Conservation (phyloP, 2,113 vertebrate genomes). For the Corvus hawaiiensis region DNA sequence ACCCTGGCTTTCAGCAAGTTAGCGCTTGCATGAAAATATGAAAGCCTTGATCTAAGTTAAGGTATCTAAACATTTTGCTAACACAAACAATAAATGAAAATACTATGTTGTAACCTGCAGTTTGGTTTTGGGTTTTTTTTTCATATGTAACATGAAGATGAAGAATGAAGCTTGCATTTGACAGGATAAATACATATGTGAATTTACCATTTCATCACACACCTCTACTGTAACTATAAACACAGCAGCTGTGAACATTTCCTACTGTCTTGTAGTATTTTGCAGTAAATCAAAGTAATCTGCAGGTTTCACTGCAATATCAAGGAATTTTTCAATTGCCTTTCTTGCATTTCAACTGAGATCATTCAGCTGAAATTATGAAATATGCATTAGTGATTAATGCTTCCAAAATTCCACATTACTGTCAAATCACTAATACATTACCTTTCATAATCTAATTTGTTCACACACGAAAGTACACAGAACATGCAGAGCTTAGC, state of each 20-base stretch:
- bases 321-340: conserved; percentile 37
- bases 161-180: not conserved
- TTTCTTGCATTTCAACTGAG: conserved; percentile 18
- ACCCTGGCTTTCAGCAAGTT: not conserved
- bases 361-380: conserved; percentile 50
- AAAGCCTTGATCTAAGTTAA: not conserved
- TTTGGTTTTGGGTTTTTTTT: not conserved
- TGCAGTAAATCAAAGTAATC: conserved; percentile 54
- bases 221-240: not conserved
- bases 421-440: conserved; percentile 55
- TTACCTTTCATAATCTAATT: conserved; percentile 50
- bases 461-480: conserved; percentile 59
- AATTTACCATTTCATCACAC: not conserved
- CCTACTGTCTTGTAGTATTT: not conserved
- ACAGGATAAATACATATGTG: not conserved
- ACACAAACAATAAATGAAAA: not conserved
- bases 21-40: not conserved
- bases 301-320: conserved; percentile 37
- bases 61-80: not conserved
- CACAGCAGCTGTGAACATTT: not conserved
- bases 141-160: not conserved
- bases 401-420: conserved; percentile 45
- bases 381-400: conserved; percentile 26
- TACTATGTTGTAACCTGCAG: not conserved
- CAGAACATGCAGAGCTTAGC: conserved; percentile 49